These are phyloP conservation scores for Xyrauchen texanus DNA, from an alignment of 2,113 vertebrate genomes.

Conservation along the genomic window DNA sequence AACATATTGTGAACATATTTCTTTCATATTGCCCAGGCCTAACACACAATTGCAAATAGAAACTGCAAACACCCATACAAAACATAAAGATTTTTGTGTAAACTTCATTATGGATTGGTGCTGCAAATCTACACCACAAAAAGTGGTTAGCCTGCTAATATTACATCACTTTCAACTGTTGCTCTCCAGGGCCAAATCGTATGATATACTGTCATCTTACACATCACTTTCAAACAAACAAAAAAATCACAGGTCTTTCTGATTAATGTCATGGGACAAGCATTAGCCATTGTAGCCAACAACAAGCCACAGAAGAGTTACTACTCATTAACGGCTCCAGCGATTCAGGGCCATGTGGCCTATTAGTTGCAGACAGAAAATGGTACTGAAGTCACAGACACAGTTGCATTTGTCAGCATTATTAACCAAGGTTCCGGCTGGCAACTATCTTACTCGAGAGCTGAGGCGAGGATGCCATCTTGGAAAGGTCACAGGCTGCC, in stretches of 20 bases:
- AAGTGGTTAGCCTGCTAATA: constrained; percentile 35
- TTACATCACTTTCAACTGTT: constrained; percentile 35
- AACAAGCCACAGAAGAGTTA: constrained; percentile 18
- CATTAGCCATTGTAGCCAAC: constrained; percentile 43
- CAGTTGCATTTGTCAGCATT: constrained; percentile 54
- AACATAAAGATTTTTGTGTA: neutral
- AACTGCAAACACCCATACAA: constrained; percentile 37
- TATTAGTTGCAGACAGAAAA: constrained; percentile 52
- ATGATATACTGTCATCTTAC: constrained; percentile 31
- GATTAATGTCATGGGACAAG: constrained; percentile 48
- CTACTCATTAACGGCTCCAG: constrained; percentile 46
- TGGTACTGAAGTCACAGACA: constrained; percentile 28
- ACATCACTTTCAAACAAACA: constrained; percentile 18
- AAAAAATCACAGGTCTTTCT: constrained; percentile 27
- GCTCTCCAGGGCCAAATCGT: constrained; percentile 37
- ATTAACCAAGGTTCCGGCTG: constrained; percentile 62
- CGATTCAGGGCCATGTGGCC: constrained; percentile 31
- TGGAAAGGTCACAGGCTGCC: constrained; percentile 70
- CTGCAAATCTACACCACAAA: constrained; percentile 29
- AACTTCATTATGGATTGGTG: constrained; percentile 29
- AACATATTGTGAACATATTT: no score
- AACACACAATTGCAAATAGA: constrained; percentile 16
- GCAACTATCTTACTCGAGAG: constrained; percentile 60
- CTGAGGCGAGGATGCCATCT: constrained; percentile 54
- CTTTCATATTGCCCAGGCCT: no score